These are phyloP conservation scores for Aleiodes leptofemur DNA, from an alignment of 2,888 invertebrate genomes.

Conservation along the genomic window DNA sequence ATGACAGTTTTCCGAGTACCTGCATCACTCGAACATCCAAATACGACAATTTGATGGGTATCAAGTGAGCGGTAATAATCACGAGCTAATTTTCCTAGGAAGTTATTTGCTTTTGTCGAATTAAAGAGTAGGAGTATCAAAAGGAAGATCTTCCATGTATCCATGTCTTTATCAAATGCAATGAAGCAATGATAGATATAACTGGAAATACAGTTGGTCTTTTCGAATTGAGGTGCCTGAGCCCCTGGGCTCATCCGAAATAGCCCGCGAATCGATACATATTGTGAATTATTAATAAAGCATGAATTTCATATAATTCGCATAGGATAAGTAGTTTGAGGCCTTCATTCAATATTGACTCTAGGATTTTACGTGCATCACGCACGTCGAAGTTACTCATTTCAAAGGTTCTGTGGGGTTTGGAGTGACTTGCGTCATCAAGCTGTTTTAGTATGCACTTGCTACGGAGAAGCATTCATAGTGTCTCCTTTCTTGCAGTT, in stretches of 20 bases:
- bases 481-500: too few species aligned
- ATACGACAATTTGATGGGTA: conserved; percentile 48
- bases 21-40: conserved; percentile 49
- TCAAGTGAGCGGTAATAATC: conserved; percentile 46
- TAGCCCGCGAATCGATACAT: not conserved
- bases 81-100: conserved; percentile 40
- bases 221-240: too few species aligned
- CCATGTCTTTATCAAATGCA: not conserved
- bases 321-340: not conserved
- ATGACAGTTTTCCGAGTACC: conserved; percentile 31
- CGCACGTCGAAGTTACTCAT: not conserved
- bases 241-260: too few species aligned
- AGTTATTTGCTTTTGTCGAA: conserved; percentile 14
- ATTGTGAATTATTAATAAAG: not conserved
- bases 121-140: not conserved
- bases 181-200: too few species aligned
- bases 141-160: not conserved
- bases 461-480: too few species aligned
- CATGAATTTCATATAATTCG: not conserved
- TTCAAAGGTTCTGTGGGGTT: too few species aligned
- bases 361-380: not conserved
- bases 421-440: too few species aligned
- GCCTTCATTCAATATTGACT: not conserved
- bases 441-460: too few species aligned
- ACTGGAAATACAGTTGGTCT: too few species aligned